These are phyloP conservation scores for Pygoscelis adeliae DNA, from an alignment of 2,113 vertebrate species.

Conservation along the genomic window DNA sequence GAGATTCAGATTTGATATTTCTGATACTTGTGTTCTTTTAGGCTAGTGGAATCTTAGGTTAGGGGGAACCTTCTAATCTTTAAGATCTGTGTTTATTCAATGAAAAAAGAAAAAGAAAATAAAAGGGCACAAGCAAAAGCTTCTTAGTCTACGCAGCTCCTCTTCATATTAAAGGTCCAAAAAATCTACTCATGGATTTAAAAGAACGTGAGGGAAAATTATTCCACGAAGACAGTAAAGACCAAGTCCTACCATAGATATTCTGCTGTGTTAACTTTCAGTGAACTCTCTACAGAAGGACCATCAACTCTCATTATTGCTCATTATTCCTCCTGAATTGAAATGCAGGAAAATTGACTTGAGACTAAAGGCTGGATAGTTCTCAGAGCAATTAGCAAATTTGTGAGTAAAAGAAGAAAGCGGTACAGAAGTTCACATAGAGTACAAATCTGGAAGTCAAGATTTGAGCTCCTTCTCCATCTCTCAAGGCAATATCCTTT, in stretches of 20 bases:
- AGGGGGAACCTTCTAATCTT: background rate
- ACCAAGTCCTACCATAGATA: background rate
- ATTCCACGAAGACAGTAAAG: background rate
- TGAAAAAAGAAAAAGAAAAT: background rate
- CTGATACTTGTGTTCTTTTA: background rate
- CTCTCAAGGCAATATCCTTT: background rate
- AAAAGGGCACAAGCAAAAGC: background rate
- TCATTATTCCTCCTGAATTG: background rate
- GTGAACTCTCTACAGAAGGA: background rate
- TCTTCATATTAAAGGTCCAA: background rate
- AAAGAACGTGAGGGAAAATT: background rate
- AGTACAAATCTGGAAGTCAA: background rate
- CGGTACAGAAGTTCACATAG: background rate
- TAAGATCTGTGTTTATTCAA: background rate
- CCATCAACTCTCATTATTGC: background rate
- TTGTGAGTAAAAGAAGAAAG: background rate
- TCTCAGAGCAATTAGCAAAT: background rate
- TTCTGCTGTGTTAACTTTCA: background rate
- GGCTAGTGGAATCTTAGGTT: background rate
- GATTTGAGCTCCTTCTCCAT: background rate
- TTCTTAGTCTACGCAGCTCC: background rate
- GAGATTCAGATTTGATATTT: background rate
- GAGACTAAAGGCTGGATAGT: background rate
- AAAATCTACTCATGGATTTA: background rate
- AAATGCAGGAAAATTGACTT: background rate